phyloP scores from a whole-genome alignment of 1,140 invertebrate genomes.

The Stenopsyche tienmushanensis region DNA sequence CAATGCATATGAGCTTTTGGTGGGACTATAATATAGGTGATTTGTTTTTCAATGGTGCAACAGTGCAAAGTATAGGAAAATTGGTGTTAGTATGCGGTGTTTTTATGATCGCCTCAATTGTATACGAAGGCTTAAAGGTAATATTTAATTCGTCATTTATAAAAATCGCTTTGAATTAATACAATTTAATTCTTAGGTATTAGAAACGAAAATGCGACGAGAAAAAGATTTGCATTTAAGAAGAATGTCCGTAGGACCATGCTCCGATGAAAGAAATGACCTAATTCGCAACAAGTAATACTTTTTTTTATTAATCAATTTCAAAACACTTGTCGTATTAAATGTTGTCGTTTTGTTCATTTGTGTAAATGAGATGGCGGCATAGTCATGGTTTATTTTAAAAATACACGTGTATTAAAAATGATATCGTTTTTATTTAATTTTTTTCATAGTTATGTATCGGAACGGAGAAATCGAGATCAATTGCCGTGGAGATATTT shows the following conservation, averaged over 20 bases:
- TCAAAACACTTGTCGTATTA: neutral
- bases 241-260: constrained; percentile 40
- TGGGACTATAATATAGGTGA: constrained; percentile 57
- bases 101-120: constrained; percentile 54
- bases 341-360: neutral
- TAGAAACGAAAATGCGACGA: constrained; percentile 48
- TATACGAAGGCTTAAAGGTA: constrained; percentile 62
- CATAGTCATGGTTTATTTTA: neutral
- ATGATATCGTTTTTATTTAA: neutral
- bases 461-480: neutral
- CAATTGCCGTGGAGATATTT: neutral
- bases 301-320: too few relatives aligned
- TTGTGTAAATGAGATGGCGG: neutral
- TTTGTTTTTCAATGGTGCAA: constrained; percentile 58
- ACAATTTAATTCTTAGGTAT: constrained; percentile 46
- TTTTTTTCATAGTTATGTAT: neutral
- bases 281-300: constrained; percentile 45
- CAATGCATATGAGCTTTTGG: constrained; percentile 56
- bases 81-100: constrained; percentile 58
- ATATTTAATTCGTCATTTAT: constrained; percentile 5
- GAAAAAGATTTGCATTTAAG: constrained; percentile 47
- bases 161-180: too few relatives aligned
- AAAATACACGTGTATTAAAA: too few relatives aligned
- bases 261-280: constrained; percentile 49
- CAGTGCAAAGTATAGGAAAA: constrained; percentile 50